Conservation (phyloP, 1,140 invertebrate genomes). For the Dendrolimus kikuchii region DNA sequence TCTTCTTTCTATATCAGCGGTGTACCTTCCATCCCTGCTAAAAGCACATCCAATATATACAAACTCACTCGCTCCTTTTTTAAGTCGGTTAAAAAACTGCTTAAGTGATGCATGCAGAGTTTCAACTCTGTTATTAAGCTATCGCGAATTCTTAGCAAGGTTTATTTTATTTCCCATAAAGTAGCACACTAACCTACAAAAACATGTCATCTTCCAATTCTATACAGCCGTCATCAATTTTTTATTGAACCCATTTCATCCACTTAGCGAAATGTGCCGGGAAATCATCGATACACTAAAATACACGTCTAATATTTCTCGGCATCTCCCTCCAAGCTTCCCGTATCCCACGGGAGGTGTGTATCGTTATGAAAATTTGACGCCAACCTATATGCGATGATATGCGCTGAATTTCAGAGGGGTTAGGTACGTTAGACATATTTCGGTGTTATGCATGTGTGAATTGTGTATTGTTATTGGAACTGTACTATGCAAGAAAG, state of each 20-base stretch:
- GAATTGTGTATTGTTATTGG: constrained; percentile 6
- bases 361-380: constrained; percentile 52
- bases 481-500: too few species aligned
- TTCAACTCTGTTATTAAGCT: too few species aligned
- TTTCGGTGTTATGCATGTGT: constrained; percentile 18
- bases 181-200: not conserved
- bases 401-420: constrained; percentile 13
- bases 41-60: too few species aligned
- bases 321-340: constrained; percentile 9
- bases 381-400: constrained; percentile 42
- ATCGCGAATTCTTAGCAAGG: too few species aligned
- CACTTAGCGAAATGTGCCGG: constrained; percentile 5
- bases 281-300: constrained; percentile 41
- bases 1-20: too few species aligned
- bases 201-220: not conserved
- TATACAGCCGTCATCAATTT: not conserved
- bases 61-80: too few species aligned
- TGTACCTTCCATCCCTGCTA: too few species aligned
- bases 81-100: too few species aligned
- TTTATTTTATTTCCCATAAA: too few species aligned
- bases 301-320: constrained; percentile 14
- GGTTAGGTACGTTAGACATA: constrained; percentile 12
- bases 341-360: constrained; percentile 36
- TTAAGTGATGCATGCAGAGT: too few species aligned
- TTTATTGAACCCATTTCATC: constrained; percentile 1